These are phyloP conservation scores for Platygyra sinensis DNA, from an alignment of 64 coral and sea anemone species.

Conservation along the genomic window DNA sequence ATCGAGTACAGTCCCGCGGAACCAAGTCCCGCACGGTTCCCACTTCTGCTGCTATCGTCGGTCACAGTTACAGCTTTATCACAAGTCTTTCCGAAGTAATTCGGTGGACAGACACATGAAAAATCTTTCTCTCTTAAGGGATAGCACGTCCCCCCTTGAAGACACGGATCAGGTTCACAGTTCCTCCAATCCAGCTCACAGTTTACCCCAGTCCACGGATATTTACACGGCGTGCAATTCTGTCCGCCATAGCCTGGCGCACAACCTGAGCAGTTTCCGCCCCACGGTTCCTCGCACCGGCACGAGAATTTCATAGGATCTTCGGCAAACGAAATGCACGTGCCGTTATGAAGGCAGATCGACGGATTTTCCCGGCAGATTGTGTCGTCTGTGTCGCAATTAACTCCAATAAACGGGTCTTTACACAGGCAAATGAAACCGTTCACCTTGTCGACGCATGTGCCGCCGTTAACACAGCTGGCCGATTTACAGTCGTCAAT, in stretches of 20 bases:
- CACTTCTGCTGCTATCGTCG: slow-evolving; percentile 4
- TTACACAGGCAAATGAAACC: slow-evolving; percentile 77
- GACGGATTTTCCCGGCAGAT: slow-evolving; percentile 67
- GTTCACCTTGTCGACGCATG: slow-evolving; percentile 81
- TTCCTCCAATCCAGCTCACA: slow-evolving; percentile 79
- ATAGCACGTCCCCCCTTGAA: slow-evolving; percentile 71
- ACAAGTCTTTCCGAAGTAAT: slow-evolving; percentile 63
- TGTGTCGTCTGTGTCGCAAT: slow-evolving; percentile 75
- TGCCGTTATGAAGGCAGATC: slow-evolving; percentile 75
- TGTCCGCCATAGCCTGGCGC: slow-evolving; percentile 73
- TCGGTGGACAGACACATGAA: slow-evolving; percentile 58
- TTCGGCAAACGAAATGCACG: slow-evolving; percentile 77
- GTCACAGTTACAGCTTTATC: not conserved
- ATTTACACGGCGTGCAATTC: slow-evolving; percentile 68
- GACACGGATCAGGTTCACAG: slow-evolving; percentile 68
- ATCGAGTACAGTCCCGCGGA: slow-evolving; percentile 45
- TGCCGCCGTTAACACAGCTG: slow-evolving; percentile 69
- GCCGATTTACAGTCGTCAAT: slow-evolving; percentile 59
- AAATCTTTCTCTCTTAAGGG: slow-evolving; percentile 69
- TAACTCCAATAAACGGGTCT: slow-evolving; percentile 72
- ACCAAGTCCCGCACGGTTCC: slow-evolving; percentile 24
- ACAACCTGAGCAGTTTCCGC: slow-evolving; percentile 72
- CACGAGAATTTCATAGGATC: slow-evolving; percentile 61
- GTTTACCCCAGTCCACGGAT: slow-evolving; percentile 87
- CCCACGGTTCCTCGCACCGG: slow-evolving; percentile 69